Evolutionary conservation across 1,140 invertebrate genomes (phyloP), one percentile per base, ranked within the genome.

Genomic region (Penaeus vannamei): DNA sequence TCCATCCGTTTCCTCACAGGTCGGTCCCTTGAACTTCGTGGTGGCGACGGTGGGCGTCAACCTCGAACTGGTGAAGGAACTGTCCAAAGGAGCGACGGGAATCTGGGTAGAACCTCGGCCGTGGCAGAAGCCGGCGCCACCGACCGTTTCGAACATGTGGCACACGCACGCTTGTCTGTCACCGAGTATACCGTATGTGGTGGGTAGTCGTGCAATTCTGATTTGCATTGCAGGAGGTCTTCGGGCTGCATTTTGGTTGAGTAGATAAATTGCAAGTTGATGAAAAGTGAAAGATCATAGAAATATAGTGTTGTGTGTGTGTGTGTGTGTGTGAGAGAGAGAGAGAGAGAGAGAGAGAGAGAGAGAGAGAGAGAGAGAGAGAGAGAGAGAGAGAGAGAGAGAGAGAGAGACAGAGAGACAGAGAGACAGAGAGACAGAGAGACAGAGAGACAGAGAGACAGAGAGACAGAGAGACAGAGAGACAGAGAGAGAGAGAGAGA

Each of bases 121-220:
- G 29, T 64, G 76, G 66, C 10, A 76, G 2, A 64, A 53, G 12
- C 84, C 84, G 26, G 42, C 29, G 26, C 46, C 2, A 26, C 20
- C 64, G 0, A 46, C 36, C 12, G 23, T 72, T 53, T 26, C 84
- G 2, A 64, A 76, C 66, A 22, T 85, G n/a, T 85, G 84, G 84
- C 62, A 85, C 46, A 42, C 84, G 22, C 84, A 85, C 84, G 66
- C 84, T 32, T 76, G 84, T 29, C 69, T 76, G 22, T 3, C 84
- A 10, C 2, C 42, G 23, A 53, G 46, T 66, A 62, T 85, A 14
- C 84, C 84, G 0, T 85, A 85, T 66, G 12, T 76, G 66, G 84
- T 85, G 84, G 60, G 82, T 62, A 3, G 20, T 36, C 59, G 77
- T 36, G 77, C 59, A 53, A 53, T 42, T 80, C 42, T 80, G 32